These are phyloP conservation scores for Benitochromis conjunctus DNA, from an alignment of 2,113 vertebrate species.

Conservation along the genomic window DNA sequence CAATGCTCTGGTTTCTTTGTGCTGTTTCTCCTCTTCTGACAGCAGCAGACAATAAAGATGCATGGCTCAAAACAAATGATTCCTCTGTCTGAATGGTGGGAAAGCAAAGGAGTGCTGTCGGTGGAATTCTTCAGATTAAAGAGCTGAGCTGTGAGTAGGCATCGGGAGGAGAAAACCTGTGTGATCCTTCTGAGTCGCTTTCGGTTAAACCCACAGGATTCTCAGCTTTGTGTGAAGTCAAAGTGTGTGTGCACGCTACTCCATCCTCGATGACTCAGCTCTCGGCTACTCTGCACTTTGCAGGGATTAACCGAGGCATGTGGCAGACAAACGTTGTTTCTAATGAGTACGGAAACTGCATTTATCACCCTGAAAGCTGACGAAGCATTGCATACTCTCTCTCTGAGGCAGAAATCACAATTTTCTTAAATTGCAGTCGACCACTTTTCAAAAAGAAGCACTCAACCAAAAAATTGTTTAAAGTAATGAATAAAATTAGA, in stretches of 20 bases:
- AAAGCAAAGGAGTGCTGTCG: not conserved
- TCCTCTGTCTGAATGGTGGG: not conserved
- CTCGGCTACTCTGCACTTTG: conserved; percentile 24
- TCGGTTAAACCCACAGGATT: conserved; percentile 28
- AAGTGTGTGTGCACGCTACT: not conserved
- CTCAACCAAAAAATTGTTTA: not conserved
- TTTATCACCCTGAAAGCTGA: not conserved
- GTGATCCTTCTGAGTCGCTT: conserved; percentile 36
- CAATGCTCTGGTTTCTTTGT: not conserved
- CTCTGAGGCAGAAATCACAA: not conserved
- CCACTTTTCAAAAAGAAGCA: not conserved
- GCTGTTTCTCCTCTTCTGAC: not conserved
- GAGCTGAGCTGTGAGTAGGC: conserved; percentile 11
- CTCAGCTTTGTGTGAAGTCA: not conserved
- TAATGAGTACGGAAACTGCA: conserved; percentile 13
- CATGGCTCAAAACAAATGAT: not conserved
- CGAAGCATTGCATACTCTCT: not conserved
- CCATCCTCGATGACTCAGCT: conserved; percentile 42
- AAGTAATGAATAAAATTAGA: not conserved
- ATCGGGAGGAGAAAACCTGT: not conserved
- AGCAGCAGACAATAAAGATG: not conserved
- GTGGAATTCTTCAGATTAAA: not conserved
- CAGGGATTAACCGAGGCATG: conserved; percentile 21
- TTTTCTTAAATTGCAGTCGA: not conserved
- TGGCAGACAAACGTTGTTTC: conserved; percentile 6